Percentiles rank a stretch among this genome's conserved stretches.
Conservation (phyloP, 1,140 invertebrate genomes). For the Hylyphantes graminicola region DNA sequence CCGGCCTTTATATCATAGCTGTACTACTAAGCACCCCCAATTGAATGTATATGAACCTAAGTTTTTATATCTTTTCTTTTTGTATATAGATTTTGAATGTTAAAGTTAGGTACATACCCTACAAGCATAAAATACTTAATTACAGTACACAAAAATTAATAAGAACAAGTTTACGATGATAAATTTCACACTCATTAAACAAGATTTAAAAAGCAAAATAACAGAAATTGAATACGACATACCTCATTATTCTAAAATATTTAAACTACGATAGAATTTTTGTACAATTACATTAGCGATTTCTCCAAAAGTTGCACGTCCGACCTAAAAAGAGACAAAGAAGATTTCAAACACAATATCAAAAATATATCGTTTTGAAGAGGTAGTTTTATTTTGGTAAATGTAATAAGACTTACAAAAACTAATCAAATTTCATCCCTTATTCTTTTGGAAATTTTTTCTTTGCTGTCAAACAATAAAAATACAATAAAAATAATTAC, state of each 20-base stretch:
- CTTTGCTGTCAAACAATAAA: constrained; percentile 41
- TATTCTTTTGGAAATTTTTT: constrained; percentile 1
- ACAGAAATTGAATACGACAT: not conserved
- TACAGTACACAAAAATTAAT: too few species aligned
- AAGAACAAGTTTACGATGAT: too few species aligned
- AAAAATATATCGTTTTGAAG: too few species aligned
- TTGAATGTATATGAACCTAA: too few species aligned
- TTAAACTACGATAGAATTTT: not conserved
- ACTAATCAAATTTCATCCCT: constrained; percentile 1
- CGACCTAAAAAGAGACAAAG: constrained; percentile 6
- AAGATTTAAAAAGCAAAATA: too few species aligned
- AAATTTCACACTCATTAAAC: too few species aligned
- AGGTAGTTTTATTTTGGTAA: not conserved
- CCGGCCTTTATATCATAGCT: too few species aligned
- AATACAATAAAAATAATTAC: constrained; percentile 23
- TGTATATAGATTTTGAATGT: too few species aligned
- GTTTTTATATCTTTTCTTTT: too few species aligned
- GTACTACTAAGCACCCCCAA: too few species aligned
- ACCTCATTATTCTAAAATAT: constrained; percentile 32
- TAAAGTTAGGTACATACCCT: too few species aligned
- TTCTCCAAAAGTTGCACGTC: not conserved
- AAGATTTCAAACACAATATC: not conserved
- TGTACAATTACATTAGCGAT: constrained; percentile 23
- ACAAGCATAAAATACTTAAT: too few species aligned
- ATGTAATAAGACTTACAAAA: not conserved